Evolutionary conservation across 2,888 invertebrate genomes (phyloP), one percentile per base, ranked within the genome.

Genomic region (Apoda limacodes): DNA sequence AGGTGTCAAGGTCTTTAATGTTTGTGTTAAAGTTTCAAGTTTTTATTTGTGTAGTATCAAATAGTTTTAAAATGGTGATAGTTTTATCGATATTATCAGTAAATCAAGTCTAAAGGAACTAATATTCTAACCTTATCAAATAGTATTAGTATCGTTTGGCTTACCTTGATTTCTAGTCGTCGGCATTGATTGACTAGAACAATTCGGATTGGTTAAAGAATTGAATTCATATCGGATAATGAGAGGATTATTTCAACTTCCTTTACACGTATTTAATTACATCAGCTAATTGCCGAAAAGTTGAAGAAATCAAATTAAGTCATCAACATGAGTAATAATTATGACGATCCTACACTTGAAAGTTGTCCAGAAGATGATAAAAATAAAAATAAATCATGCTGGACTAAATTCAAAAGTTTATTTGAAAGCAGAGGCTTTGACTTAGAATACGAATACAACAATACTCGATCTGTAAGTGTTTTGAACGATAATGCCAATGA

Each of bases 361-460:
- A 34, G 23, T 17, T 25, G 45, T 33, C 34, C 30, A 26, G 23
- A 43, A 20, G 36, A 41, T 26, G 40, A 37, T 15, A 34, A 27
- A 9, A 41, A 38, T 6, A 49, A 45, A 13, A 56, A 42, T 11
- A 38, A 45, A 5, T 63, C 74, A 15, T 80, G 80, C 43, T 80
- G 80, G 80, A 50, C 64, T 1, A 63, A 66, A 32, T 69, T 80
- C 34, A 74, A 62, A 46, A 68, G 63, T 28, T 40, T 80, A 7
- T 80, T 80, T 33, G 72, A 78, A 33, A 74, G 64, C 10, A 54
- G 75, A 49, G 80, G 80, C 1, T 80, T 80, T 26, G 78, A 80
- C 55, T 56, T 80, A 37, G 66, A 71, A 34, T 78, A 60, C 35
- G 80, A 80, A 50, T 75, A 67, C 35, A 53, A 46, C 6, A 37